Evolutionary conservation across 2,797 vertebrate species (phyloP).

Genomic region (Anabacerthia variegaticeps): DNA sequence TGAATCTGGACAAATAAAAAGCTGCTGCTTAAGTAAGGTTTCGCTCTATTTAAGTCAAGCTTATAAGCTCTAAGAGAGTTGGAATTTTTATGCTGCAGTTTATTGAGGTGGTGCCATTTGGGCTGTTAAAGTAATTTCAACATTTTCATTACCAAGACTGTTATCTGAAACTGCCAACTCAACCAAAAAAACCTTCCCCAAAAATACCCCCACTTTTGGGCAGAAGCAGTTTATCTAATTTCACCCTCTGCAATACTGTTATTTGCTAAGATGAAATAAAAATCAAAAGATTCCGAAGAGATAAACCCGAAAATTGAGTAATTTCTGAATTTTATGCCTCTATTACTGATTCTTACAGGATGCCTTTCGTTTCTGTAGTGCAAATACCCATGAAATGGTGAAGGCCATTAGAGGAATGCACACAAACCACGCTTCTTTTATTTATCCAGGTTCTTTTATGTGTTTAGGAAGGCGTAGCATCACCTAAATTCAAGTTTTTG

Average conservation of each 20-base stretch:
- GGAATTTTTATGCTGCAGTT: conserved; percentile 19
- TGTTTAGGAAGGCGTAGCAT: background rate
- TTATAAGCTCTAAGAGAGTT: background rate
- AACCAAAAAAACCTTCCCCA: background rate
- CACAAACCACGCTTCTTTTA: background rate
- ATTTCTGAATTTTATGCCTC: background rate
- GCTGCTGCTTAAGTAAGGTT: conserved; percentile 20
- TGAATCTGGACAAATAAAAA: background rate
- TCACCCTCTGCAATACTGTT: background rate
- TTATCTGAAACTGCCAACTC: background rate
- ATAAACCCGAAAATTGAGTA: background rate
- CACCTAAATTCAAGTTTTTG: background rate
- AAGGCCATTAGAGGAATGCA: background rate
- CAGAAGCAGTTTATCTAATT: background rate
- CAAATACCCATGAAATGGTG: background rate
- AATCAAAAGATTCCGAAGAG: background rate
- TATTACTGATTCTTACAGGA: background rate
- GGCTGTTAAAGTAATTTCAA: conserved; percentile 24
- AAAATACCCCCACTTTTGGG: background rate
- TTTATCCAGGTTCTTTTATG: background rate
- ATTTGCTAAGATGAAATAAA: background rate
- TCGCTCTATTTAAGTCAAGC: conserved; percentile 3
- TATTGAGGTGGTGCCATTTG: conserved; percentile 11
- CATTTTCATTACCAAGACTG: conserved; percentile 5
- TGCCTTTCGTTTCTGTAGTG: background rate